A percentile compares a stretch with the other conserved stretches of the same genome.
Evolutionary conservation across 2,888 invertebrate species (phyloP).

Genomic region (Tetrapedia diversipes): DNA sequence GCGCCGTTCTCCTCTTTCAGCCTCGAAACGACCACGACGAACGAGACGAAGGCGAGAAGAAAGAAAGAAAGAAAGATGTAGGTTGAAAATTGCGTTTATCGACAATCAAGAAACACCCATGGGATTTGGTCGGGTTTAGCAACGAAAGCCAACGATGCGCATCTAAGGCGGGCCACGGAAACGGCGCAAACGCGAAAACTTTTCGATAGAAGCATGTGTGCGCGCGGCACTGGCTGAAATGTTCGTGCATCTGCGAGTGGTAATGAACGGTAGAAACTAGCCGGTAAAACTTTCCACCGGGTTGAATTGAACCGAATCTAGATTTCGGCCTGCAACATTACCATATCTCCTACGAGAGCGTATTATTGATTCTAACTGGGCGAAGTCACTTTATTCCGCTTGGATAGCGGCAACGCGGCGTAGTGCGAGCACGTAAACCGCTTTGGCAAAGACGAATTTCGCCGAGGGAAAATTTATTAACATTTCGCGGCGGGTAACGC

Average conservation of each 20-base stretch:
- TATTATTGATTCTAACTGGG: conserved; percentile 61
- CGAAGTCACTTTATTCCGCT: conserved; percentile 19
- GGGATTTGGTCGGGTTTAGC: too few species aligned
- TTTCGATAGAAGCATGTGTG: conserved; percentile 46
- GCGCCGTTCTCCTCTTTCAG: background rate
- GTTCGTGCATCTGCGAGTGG: conserved; percentile 62
- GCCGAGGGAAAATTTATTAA: conserved; percentile 32
- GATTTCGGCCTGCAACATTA: conserved; percentile 62
- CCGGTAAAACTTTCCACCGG: conserved; percentile 60
- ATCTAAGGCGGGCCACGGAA: background rate
- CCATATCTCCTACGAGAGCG: conserved; percentile 51
- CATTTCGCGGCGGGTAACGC: conserved; percentile 23
- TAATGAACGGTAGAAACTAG: conserved; percentile 60
- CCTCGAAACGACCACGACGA: background rate
- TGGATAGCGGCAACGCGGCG: background rate
- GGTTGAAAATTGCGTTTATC: too few species aligned
- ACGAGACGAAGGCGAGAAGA: background rate
- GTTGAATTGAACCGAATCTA: conserved; percentile 57
- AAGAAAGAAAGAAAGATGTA: background rate
- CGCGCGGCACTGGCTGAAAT: conserved; percentile 26
- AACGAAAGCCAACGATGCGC: too few species aligned
- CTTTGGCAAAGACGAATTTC: conserved; percentile 18
- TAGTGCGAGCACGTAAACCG: background rate
- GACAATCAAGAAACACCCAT: too few species aligned
- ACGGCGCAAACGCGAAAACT: conserved; percentile 31